A percentile compares a stretch with the other conserved stretches of the same genome.
These are phyloP conservation scores for Lanistes nyassanus DNA, from an alignment of 1,140 invertebrate genomes.

Conservation along the genomic window DNA sequence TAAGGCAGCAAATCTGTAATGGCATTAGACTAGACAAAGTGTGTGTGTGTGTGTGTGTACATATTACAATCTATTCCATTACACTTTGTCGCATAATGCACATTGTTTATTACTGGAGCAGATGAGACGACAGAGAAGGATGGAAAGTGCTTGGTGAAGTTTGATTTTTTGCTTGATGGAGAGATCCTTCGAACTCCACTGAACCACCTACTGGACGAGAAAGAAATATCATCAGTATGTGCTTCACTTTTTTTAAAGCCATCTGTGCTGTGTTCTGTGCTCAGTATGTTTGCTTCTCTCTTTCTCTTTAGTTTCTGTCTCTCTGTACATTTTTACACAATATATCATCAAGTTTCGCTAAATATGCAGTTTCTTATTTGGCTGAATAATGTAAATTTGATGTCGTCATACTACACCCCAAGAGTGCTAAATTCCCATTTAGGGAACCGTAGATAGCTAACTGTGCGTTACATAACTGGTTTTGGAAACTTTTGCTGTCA, in stretches of 20 bases:
- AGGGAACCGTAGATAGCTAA: no score
- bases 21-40: no score
- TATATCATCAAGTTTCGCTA: background rate
- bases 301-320: background rate
- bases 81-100: no score
- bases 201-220: conserved; percentile 58
- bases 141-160: conserved; percentile 73
- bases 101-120: background rate
- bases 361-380: no score
- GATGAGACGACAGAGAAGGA: conserved; percentile 25
- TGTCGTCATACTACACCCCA: no score
- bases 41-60: no score
- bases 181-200: conserved; percentile 81
- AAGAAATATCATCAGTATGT: conserved; percentile 62
- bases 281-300: background rate
- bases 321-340: background rate
- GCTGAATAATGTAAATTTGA: no score
- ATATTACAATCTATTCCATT: no score
- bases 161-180: conserved; percentile 88
- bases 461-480: no score
- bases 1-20: no score
- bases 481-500: no score
- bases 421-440: no score
- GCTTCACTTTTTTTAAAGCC: background rate
- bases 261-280: background rate